Evolutionary conservation across 2,113 vertebrate genomes (phyloP), one percentile per base, ranked within the genome.

Genomic region (Dipodomys ordii): DNA sequence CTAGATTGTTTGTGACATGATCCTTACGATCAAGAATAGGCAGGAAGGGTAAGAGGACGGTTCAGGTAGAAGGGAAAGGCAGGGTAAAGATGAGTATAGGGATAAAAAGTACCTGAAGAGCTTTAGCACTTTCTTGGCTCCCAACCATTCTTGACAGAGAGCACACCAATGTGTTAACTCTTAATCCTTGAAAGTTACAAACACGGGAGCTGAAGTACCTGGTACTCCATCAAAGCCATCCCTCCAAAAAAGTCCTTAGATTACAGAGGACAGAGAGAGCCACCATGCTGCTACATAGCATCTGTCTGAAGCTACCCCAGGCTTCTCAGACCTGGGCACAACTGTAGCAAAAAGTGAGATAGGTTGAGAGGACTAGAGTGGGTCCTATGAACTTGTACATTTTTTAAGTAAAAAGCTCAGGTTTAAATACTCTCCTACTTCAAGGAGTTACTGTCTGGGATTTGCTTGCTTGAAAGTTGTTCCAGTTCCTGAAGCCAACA

Each of bases 231-330:
- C 39, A 39, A 10, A 12, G 8, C 27, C 39, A 1, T 28, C 23
- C 18, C 23, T 73, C 16, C 46, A 44, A 30, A 57, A 57, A 57
- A 76, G 72, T 35, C 35, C 22, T 6, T 28, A 16, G 18, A 60
- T 44, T 65, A 0, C 0, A 35, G 71, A 79, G 9, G 12, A 73
- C 22, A 28, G 12, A 77, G 15, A 6, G 39, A 39, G 39, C 39
- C 57, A 68, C 32, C 25, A 3, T 0, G 2, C 2, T 22, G 0
- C 7, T 13, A 9, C 7, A 8, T 6, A n/a, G 20, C n/a, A 25
- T n/a, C 82, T 78, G 57, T 46, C 2, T n/a, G 32, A 30, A 46
- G 7, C 28, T 23, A 11, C 53, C 57, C 2, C 16, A 46, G 35
- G 19, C 7, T 27, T 11, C 35, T 39, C 39, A 82, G n/a, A 1